Evolutionary conservation across 2,888 invertebrate species (phyloP), one percentile per base, ranked within the genome.

Genomic region (Alloplasta piceator): DNA sequence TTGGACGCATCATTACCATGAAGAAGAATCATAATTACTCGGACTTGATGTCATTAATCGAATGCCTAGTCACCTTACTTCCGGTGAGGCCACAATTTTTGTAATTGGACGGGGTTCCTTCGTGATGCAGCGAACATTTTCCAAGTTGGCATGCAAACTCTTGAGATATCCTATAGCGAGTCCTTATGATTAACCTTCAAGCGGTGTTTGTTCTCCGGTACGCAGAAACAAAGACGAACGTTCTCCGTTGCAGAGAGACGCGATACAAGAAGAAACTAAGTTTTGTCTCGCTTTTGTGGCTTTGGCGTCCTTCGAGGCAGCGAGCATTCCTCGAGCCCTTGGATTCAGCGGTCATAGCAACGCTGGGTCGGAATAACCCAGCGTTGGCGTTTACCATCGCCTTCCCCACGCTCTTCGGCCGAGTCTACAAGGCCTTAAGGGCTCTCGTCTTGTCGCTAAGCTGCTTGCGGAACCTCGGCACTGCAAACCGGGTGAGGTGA

Each of bases 341-440:
- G 76, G 73, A 26, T 26, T 48, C 58, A 52, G 12, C 46, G 36
- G 39, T 71, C 36, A 48, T 10, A 41, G 41, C n/a, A n/a, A 38
- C 10, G 0, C 16, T 5, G 50, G 50, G 14, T 52, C 26, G 26
- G 56, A 63, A 48, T 36, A 64, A 58, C n/a, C 26, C 46, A 39
- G 75, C 16, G 66, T 60, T 48, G 26, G 67, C 64, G 56, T 48
- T 10, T 74, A 64, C 58, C 48, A 66, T 55, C 46, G 75, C 61
- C 74, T 66, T 56, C 71, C 74, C 77, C 73, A 39, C 63, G 61
- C 70, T 70, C 52, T 52, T 64, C 64, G 71, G 73, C 74, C 76
- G 71, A 79, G 46, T 39, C 74, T 26, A 26, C 26, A 26, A 26
- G 66, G 77, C 72, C 78, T 78, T 78, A 85, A 83, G 84, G 84